Evolutionary conservation across 2,888 invertebrate species (phyloP), one percentile per base, ranked within the genome.

Genomic region (Seira musarum): DNA sequence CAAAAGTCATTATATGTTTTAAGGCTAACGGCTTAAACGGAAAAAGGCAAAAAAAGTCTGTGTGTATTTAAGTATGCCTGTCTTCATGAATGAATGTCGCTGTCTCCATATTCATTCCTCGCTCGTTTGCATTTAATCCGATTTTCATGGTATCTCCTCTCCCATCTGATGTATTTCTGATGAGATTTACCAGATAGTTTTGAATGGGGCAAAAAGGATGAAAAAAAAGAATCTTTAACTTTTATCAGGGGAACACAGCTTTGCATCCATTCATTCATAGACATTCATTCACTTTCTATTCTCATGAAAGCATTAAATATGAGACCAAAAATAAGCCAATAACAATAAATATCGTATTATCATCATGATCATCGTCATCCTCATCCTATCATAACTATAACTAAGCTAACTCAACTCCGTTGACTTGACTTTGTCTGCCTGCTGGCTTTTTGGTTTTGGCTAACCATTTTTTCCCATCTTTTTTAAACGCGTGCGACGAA

Each of bases 111-210:
- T 53, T 65, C 30, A 8, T 30, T 30, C 30, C 30, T 82, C 82
- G 81, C 84, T 84, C 83, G 86, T 86, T 85, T 86, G 83, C 83
- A 85, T 84, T 83, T 86, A 86, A 86, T 86, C 86, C 86, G 86
- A 85, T 86, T 86, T 85, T 82, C 53, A 13, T 53, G 30, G 84
- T 82, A 85, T 86, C 83, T 83, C 81, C 71, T 78, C 69, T 79
- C 80, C 82, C 75, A 53, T 53, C 53, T 53, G 53, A 53, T 53
- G 53, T 53, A 53, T 53, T 53, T 82, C 83, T 83, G 80, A 85
- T 84, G 82, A 83, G 83, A 86, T 83, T 85, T 82, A 85, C 83
- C 85, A 74, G 78, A 66, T 17, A 66, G 6, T 19, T 40, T n/a
- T 46, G 49, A 49, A 49, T 64, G 64, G 17, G n/a, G 15, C 46